Evolutionary conservation across 1,140 invertebrate genomes (phyloP).

Genomic region (Cecropterus lyciades): DNA sequence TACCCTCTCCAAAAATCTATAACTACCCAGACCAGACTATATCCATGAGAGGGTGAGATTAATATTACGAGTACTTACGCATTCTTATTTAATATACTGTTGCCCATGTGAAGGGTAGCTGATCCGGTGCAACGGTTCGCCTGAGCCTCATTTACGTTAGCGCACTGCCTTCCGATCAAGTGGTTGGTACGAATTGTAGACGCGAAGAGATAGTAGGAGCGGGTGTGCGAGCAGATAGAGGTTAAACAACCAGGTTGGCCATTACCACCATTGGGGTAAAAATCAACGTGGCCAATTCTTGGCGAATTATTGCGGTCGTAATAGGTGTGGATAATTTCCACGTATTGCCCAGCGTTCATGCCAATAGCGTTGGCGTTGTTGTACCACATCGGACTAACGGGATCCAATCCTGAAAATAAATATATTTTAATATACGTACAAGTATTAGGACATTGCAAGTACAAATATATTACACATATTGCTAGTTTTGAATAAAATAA

Average conservation of each 20-base stretch:
- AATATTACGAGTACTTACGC: conserved; percentile 15
- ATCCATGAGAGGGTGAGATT: not conserved
- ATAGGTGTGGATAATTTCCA: conserved; percentile 86
- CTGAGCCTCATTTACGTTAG: conserved; percentile 41
- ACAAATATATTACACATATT: too few relatives aligned
- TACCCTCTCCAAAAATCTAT: too few relatives aligned
- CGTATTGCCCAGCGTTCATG: conserved; percentile 82
- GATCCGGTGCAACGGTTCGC: conserved; percentile 44
- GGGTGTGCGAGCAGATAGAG: conserved; percentile 77
- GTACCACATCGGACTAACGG: conserved; percentile 84
- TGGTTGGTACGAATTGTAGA: conserved; percentile 76
- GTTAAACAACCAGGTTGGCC: conserved; percentile 86
- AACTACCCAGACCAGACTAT: too few relatives aligned
- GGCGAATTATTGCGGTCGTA: conserved; percentile 45
- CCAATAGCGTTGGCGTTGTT: conserved; percentile 44
- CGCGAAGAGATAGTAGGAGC: conserved; percentile 81
- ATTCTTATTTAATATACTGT: conserved; percentile 39
- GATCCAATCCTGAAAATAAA: conserved; percentile 84
- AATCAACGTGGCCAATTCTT: conserved; percentile 75
- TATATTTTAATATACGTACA: too few relatives aligned
- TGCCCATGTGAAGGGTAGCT: conserved; percentile 52
- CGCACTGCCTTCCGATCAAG: conserved; percentile 67
- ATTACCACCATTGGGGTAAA: conserved; percentile 85
- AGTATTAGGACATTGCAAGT: too few relatives aligned
- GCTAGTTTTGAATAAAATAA: too few relatives aligned